Percentiles rank a stretch among this genome's conserved stretches.
Conservation (phyloP, 2,888 invertebrate genomes). For the Philereme transversata region DNA sequence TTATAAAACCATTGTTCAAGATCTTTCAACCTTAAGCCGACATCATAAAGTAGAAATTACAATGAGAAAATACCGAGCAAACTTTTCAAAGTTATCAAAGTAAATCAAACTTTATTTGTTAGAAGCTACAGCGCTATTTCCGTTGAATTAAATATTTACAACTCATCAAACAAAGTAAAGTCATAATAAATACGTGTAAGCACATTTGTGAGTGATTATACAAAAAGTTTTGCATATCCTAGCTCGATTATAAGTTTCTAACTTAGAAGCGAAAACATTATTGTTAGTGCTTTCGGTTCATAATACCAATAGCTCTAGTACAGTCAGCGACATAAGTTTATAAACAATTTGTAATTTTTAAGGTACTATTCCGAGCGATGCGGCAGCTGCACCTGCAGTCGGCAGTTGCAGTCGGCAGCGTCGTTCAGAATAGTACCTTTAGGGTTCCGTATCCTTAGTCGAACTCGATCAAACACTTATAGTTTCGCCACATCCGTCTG, state of each 20-base stretch:
- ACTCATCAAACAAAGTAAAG: slow-evolving; percentile 19
- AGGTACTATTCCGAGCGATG: too few species aligned
- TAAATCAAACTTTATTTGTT: slow-evolving; percentile 32
- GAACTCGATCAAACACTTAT: too few species aligned
- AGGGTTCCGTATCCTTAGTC: too few species aligned
- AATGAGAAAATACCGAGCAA: slow-evolving; percentile 6
- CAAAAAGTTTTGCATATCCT: not conserved
- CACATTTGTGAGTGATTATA: slow-evolving; percentile 6
- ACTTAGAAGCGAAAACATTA: not conserved
- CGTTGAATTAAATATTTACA: slow-evolving; percentile 20
- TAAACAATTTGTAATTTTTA: not conserved
- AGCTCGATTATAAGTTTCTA: not conserved
- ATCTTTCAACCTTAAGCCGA: slow-evolving; percentile 15
- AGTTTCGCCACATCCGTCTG: too few species aligned
- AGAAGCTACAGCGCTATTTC: slow-evolving; percentile 24
- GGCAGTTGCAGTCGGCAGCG: too few species aligned
- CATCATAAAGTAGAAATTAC: slow-evolving; percentile 16
- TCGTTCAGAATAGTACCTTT: too few species aligned
- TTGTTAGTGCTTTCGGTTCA: not conserved
- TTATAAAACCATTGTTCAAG: slow-evolving; percentile 15
- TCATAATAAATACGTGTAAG: slow-evolving; percentile 10
- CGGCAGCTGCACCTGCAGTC: too few species aligned
- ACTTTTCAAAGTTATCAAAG: slow-evolving; percentile 25
- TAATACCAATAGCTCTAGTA: not conserved
- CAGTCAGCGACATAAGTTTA: too few species aligned